Evolutionary conservation across 2,888 invertebrate genomes (phyloP), one percentile per base, ranked within the genome.

Genomic region (Camponotus fellah): DNA sequence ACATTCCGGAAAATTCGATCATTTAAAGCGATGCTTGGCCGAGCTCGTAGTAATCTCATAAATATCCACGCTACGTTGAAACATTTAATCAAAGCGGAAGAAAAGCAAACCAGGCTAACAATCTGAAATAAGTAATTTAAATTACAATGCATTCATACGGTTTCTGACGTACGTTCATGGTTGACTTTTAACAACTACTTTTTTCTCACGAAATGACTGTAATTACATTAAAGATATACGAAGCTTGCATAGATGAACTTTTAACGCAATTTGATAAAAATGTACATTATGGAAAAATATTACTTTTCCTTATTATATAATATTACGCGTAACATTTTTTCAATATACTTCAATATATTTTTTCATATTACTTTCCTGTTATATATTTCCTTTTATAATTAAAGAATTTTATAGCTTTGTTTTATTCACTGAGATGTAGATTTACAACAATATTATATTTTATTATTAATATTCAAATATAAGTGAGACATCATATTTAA

Each of bases 1-100:
- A 65, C 65, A 74, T 82, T 68, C 81, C 56, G 62, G 69, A 75
- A 83, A 83, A 87, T 87, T 85, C 85, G 85, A 87, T 87, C 87
- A 87, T 80, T 85, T 85, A 79, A 77, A 85, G 77, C 83, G 68
- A 85, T 79, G 77, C 86, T 75, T 62, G 83, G 62, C 46, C 49
- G 69, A 34, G 43, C 64, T 60, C 69, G 81, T 66, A 71, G 83
- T 74, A 83, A 74, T 87, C 83, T 77, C 87, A 72, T 87, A 87
- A 87, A 87, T 83, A 83, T 71, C 71, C 85, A 66, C 69, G 82
- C 62, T 40, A 72, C 68, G 58, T 53, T 75, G 68, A 71, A 76
- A 79, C 68, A 68, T 72, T 65, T 75, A 82, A 82, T 64, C 69
- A 58, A 79, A 75, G 79, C 34, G 56, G 56, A 56, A 60, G 72